Evolutionary conservation across 2,888 invertebrate genomes (phyloP).

Genomic region (Hoplodrina blanda): DNA sequence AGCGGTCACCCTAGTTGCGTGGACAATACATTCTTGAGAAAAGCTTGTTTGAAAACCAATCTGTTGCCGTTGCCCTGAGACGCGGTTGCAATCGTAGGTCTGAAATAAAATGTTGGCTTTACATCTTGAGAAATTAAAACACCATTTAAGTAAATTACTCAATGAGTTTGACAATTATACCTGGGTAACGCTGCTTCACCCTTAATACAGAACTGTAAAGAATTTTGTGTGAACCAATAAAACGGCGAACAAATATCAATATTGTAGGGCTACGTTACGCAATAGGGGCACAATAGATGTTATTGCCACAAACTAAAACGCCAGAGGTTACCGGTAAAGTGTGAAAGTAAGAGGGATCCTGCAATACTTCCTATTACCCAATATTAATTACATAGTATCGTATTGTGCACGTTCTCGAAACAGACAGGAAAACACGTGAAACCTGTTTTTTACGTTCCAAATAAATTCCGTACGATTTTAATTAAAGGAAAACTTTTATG

Average conservation of each 20-base stretch:
- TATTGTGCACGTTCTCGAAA: constrained; percentile 1
- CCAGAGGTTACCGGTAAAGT: constrained; percentile 22
- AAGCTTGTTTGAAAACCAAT: constrained; percentile 19
- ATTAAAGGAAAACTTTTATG: constrained; percentile 24
- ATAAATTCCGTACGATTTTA: constrained; percentile 25
- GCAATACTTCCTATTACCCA: constrained; percentile 10
- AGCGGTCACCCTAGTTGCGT: constrained; percentile 1
- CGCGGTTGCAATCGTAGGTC: not conserved
- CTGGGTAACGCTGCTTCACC: not conserved
- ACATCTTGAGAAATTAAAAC: not conserved
- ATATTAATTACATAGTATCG: constrained; percentile 34
- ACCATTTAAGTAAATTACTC: not conserved
- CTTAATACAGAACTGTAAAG: not conserved
- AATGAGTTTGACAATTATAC: too few relatives aligned
- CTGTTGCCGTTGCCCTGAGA: constrained; percentile 3
- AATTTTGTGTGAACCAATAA: constrained; percentile 25
- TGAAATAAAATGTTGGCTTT: constrained; percentile 1
- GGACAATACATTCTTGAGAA: constrained; percentile 13
- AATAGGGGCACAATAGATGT: constrained; percentile 42
- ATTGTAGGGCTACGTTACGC: constrained; percentile 28
- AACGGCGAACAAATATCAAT: constrained; percentile 33
- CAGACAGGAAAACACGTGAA: not conserved
- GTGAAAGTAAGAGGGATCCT: constrained; percentile 14
- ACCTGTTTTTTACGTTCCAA: not conserved
- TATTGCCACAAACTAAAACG: constrained; percentile 36